Conservation (phyloP, 2,113 vertebrate species). For the Zosterops borbonicus region DNA sequence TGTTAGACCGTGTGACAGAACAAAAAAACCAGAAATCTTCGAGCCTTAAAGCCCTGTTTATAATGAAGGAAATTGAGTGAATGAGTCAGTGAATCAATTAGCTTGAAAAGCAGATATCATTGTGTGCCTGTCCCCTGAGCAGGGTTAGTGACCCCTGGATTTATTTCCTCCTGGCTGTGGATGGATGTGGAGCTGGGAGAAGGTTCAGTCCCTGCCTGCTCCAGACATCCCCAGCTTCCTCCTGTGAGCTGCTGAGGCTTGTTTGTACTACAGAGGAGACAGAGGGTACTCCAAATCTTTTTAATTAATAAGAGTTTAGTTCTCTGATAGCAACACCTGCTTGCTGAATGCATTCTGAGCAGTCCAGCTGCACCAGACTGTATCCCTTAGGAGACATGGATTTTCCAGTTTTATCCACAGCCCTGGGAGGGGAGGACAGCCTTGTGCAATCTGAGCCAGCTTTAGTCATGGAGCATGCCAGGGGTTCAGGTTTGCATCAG, state of each 20-base stretch:
- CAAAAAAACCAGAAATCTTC: background rate
- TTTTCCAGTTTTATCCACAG: background rate
- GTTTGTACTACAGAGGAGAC: background rate
- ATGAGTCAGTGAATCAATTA: background rate
- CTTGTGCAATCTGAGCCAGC: background rate
- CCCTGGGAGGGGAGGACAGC: background rate
- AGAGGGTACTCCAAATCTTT: background rate
- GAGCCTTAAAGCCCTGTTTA: background rate
- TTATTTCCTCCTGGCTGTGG: background rate
- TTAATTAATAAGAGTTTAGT: background rate
- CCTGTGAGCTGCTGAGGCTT: background rate
- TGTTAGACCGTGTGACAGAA: background rate
- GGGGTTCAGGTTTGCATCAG: background rate
- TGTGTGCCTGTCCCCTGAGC: background rate
- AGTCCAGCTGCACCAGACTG: background rate
- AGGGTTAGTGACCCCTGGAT: background rate
- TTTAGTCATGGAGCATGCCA: background rate
- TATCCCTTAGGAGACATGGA: background rate
- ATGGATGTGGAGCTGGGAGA: background rate
- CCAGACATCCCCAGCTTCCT: background rate
- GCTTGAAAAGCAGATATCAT: background rate
- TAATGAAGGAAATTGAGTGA: background rate
- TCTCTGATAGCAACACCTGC: background rate
- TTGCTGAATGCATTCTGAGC: background rate
- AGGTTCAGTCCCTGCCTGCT: background rate